phyloP scores from a whole-genome alignment of 2,797 vertebrate genomes.

The Crocidura indochinensis region DNA sequence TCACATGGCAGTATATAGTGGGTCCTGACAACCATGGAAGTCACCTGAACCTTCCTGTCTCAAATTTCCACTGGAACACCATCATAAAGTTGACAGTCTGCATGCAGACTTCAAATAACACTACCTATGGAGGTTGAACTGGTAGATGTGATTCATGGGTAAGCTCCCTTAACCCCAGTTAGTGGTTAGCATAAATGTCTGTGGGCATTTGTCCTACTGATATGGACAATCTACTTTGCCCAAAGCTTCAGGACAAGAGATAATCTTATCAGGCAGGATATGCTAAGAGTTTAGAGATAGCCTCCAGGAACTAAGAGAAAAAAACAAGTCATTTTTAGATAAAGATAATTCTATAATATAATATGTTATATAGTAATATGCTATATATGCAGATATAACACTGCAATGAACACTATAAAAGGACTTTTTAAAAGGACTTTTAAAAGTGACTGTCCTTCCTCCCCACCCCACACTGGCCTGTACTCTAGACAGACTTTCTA shows the following conservation, averaged over 20 bases:
- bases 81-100: no score
- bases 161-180: neutral
- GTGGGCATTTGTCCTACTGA: no score
- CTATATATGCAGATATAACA: neutral
- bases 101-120: no score
- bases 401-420: neutral
- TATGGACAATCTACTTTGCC: neutral
- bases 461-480: no score
- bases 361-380: neutral
- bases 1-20: neutral
- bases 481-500: no score
- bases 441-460: no score
- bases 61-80: no score
- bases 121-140: no score
- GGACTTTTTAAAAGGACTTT: neutral
- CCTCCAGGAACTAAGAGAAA: neutral
- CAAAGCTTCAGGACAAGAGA: neutral
- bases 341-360: slow-evolving; percentile 1
- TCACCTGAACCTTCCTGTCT: no score
- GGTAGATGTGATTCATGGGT: no score
- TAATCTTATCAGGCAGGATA: neutral
- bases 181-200: neutral
- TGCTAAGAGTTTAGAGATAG: neutral
- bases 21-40: no score
- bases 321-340: neutral